Base-by-base conservation (phyloP, 2,113 vertebrate genomes). In the Gila orcuttii region DNA sequence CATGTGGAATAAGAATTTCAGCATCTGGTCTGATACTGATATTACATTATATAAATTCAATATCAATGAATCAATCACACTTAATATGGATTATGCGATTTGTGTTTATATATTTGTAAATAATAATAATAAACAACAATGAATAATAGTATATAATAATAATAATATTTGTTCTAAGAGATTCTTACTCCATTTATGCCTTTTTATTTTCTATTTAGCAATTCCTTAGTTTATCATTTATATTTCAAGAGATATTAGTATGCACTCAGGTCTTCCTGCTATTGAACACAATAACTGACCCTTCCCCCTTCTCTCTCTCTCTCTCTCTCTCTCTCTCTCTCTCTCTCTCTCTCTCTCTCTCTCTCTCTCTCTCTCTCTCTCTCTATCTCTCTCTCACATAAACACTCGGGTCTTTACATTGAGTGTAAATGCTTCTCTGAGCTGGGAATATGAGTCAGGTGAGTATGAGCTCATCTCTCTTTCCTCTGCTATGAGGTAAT, bases 391-490 rank as follows among this genome's bases (percentile, higher is more conserved):
- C n/a, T n/a, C n/a, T n/a, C 74, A 68, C 69, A 84, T 60, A 82
- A 79, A 87, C 86, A 83, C 85, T 86, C 85, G 33, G 75, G 76
- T 52, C 25, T 76, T 69, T 60, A 64, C 42, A 6, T 66, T 59
- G 82, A 89, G 84, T 86, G 90, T 90, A 91, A 92, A 91, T 88
- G 91, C 88, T 91, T 87, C 59, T 90, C 89, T 93, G 93, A 92
- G 87, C 89, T 91, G 93, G 93, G 93, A 93, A 91, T 91, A 93
- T 93, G 94, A 95, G 93, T 95, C 94, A 95, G 94, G 91, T 93
- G 82, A 89, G 59, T 84, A 94, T 95, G 94, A 95, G 94, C 92
- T 95, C 94, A 95, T 94, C 86, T 85, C 92, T 95, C 93, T 95
- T 83, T 93, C 64, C 93, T 90, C 82, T 88, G 92, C 90, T 89